These are phyloP conservation scores for Leptogaster cylindrica DNA, from an alignment of 2,888 invertebrate species.

Conservation along the genomic window DNA sequence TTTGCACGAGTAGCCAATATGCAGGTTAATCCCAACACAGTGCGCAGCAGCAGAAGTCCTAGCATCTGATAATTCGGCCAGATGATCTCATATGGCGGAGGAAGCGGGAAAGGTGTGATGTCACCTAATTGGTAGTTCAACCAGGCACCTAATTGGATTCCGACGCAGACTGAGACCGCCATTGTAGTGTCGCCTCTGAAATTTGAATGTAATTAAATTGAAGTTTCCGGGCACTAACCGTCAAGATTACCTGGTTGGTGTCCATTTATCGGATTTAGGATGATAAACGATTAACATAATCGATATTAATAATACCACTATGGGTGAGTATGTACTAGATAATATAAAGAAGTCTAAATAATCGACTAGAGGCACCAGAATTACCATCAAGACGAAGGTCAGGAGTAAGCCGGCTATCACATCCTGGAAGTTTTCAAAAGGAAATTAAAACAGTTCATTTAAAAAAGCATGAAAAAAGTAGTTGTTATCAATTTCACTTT, in stretches of 20 bases:
- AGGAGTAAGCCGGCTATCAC: conserved; percentile 78
- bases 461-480: neutral
- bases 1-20: conserved; percentile 73
- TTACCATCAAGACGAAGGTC: conserved; percentile 71
- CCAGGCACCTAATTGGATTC: conserved; percentile 82
- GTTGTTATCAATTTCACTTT: no score
- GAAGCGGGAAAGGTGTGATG: conserved; percentile 67
- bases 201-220: neutral
- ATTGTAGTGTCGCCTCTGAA: conserved; percentile 86
- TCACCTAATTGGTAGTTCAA: conserved; percentile 81
- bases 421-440: conserved; percentile 76
- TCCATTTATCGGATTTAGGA: conserved; percentile 86
- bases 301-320: conserved; percentile 69
- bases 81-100: conserved; percentile 78
- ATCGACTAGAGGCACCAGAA: conserved; percentile 78
- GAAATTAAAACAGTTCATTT: neutral
- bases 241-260: conserved; percentile 76
- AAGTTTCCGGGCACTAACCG: neutral
- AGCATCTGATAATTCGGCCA: conserved; percentile 80
- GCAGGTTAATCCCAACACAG: conserved; percentile 76
- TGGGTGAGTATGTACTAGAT: conserved; percentile 70
- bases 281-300: conserved; percentile 77
- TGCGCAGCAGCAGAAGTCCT: conserved; percentile 71
- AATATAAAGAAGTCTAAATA: conserved; percentile 74
- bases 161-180: conserved; percentile 82